A percentile compares a stretch with the other conserved stretches of the same genome.
Evolutionary conservation across 2,888 invertebrate genomes (phyloP).

Genomic region (Cephalotes varians): DNA sequence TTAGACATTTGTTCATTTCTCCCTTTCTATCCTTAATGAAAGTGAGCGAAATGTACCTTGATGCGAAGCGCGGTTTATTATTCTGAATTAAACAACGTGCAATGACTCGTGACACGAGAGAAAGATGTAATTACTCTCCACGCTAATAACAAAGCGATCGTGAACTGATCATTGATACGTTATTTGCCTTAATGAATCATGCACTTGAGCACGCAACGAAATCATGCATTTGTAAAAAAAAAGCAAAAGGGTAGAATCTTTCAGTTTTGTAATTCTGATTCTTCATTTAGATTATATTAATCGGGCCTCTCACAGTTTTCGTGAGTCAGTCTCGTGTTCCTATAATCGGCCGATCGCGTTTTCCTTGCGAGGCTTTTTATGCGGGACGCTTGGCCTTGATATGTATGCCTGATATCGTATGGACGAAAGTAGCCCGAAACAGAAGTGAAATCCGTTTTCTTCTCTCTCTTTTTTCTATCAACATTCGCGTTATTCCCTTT

Average conservation of each 20-base stretch:
- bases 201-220: background rate
- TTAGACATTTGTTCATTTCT: background rate
- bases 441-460: slow-evolving; percentile 27
- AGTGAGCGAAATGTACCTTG: slow-evolving; percentile 6
- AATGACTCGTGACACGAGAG: slow-evolving; percentile 29
- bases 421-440: slow-evolving; percentile 33
- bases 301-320: background rate
- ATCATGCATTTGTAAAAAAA: background rate
- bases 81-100: background rate
- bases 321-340: slow-evolving; percentile 20
- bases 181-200: background rate
- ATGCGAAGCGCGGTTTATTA: slow-evolving; percentile 2
- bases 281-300: too few species aligned
- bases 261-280: background rate
- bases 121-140: slow-evolving; percentile 8
- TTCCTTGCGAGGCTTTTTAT: slow-evolving; percentile 3
- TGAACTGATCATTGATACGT: background rate
- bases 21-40: slow-evolving; percentile 22
- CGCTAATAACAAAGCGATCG: slow-evolving; percentile 5
- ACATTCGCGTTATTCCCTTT: background rate
- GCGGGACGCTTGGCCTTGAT: slow-evolving; percentile 29
- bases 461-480: background rate
- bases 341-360: background rate
- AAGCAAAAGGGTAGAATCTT: background rate
- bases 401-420: background rate